A percentile compares a stretch with the other conserved stretches of the same genome.
These are phyloP conservation scores for Ophthalmolycus amberensis DNA, from an alignment of 2,113 vertebrate species.

Conservation along the genomic window DNA sequence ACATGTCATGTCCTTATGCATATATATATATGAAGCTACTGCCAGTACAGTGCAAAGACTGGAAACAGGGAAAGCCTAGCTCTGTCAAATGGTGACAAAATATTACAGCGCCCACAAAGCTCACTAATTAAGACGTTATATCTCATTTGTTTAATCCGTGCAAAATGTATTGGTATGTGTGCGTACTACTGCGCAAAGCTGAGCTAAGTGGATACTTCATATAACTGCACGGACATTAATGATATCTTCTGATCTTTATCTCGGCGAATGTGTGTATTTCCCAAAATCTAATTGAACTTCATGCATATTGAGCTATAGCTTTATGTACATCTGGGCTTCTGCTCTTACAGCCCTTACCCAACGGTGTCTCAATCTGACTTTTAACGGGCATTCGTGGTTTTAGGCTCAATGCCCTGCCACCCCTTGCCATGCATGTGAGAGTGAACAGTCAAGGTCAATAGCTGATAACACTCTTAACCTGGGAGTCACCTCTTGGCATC, in stretches of 20 bases:
- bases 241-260: background rate
- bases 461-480: slow-evolving; percentile 74
- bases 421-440: slow-evolving; percentile 35
- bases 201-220: background rate
- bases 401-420: slow-evolving; percentile 32
- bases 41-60: background rate
- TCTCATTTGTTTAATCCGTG: background rate
- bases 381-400: slow-evolving; percentile 34
- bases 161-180: background rate
- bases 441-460: slow-evolving; percentile 77
- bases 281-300: background rate
- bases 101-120: background rate
- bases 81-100: slow-evolving; percentile 10
- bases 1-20: background rate
- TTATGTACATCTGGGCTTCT: background rate
- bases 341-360: background rate
- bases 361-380: slow-evolving; percentile 3
- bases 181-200: background rate
- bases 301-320: background rate
- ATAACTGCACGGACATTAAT: background rate
- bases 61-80: background rate
- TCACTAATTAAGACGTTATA: background rate
- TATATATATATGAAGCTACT: background rate
- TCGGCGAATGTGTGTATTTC: background rate
- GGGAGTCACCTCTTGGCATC: slow-evolving; percentile 62